Evolutionary conservation across 2,888 invertebrate species (phyloP).

Genomic region (Acanthococcus lagerstroemiae): DNA sequence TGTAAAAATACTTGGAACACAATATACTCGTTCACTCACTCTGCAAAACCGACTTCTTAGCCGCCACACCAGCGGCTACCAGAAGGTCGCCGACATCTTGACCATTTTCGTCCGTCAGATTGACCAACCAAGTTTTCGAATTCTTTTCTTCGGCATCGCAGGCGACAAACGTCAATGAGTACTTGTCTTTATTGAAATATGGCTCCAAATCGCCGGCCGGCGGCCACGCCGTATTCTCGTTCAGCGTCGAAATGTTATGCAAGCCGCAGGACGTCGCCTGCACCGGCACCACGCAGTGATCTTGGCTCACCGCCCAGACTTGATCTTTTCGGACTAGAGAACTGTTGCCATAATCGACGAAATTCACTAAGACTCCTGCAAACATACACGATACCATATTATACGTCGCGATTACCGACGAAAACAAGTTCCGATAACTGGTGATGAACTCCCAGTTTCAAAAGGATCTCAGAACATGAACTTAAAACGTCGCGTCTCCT

Average conservation of each 20-base stretch:
- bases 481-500: too few relatives aligned
- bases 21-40: too few relatives aligned
- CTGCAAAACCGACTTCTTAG: slow-evolving; percentile 37
- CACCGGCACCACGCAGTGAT: slow-evolving; percentile 59
- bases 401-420: too few relatives aligned
- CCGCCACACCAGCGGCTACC: slow-evolving; percentile 12
- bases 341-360: slow-evolving; percentile 67
- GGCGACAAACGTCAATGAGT: slow-evolving; percentile 51
- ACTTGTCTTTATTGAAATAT: slow-evolving; percentile 53
- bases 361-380: slow-evolving; percentile 46
- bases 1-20: too few relatives aligned
- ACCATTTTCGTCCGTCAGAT: slow-evolving; percentile 6
- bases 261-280: slow-evolving; percentile 62
- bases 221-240: slow-evolving; percentile 49
- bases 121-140: slow-evolving; percentile 8
- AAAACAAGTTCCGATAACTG: too few relatives aligned
- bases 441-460: too few relatives aligned
- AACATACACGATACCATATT: too few relatives aligned
- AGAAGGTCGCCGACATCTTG: slow-evolving; percentile 15
- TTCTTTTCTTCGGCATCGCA: slow-evolving; percentile 45
- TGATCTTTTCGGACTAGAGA: slow-evolving; percentile 45
- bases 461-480: too few relatives aligned
- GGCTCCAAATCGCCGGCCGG: slow-evolving; percentile 47
- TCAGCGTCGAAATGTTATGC: slow-evolving; percentile 49
- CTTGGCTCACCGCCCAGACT: slow-evolving; percentile 43